Evolutionary conservation across 2,113 vertebrate species (phyloP).

Genomic region (Cathartes aura): DNA sequence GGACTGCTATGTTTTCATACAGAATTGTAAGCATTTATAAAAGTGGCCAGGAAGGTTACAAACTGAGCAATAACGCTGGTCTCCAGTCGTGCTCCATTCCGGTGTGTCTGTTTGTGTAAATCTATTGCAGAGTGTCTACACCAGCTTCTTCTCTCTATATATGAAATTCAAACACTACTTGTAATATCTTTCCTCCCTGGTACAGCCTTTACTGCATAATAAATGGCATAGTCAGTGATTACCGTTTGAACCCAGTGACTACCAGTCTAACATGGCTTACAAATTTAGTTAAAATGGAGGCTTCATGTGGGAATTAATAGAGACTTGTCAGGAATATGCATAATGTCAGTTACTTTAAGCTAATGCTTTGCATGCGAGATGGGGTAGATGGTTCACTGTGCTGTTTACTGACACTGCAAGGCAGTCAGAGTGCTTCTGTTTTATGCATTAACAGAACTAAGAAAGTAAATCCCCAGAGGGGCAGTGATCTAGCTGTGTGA

Average conservation of each 20-base stretch:
- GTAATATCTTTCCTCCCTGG: not conserved
- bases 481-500: not conserved
- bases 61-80: not conserved
- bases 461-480: not conserved
- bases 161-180: not conserved
- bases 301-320: not conserved
- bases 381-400: not conserved
- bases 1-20: not conserved
- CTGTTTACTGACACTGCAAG: not conserved
- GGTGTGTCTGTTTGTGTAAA: accelerated
- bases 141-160: not conserved
- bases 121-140: too few species aligned
- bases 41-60: not conserved
- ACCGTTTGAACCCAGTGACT: not conserved
- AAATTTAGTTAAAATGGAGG: not conserved
- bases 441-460: not conserved
- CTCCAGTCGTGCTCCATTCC: not conserved
- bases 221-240: not conserved
- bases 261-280: not conserved
- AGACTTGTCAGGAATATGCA: not conserved
- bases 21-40: not conserved
- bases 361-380: not conserved
- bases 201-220: not conserved
- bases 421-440: not conserved
- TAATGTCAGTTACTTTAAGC: not conserved